A percentile compares a stretch with the other conserved stretches of the same genome.
These are phyloP conservation scores for Chloroclysta siterata DNA, from an alignment of 2,888 invertebrate genomes.

Conservation along the genomic window DNA sequence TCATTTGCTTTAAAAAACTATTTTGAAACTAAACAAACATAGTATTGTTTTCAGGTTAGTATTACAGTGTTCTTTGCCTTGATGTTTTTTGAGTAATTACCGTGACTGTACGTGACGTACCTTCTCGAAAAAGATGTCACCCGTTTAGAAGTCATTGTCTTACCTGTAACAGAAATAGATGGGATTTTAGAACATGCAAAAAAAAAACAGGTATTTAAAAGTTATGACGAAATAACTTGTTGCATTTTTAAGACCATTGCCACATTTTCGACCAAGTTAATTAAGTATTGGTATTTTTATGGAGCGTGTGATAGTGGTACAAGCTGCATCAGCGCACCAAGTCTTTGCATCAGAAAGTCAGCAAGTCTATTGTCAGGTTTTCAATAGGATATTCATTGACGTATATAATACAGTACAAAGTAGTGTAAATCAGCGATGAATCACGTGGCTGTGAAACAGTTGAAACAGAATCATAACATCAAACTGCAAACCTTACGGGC, in stretches of 20 bases:
- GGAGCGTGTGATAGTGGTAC: slow-evolving; percentile 8
- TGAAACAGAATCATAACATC: slow-evolving; percentile 30
- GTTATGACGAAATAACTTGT: not conserved
- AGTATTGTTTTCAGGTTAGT: slow-evolving; percentile 13
- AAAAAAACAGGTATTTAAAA: not conserved
- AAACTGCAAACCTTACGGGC: no score
- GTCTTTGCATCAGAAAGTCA: slow-evolving; percentile 3
- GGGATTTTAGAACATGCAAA: slow-evolving; percentile 42
- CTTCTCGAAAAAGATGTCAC: slow-evolving; percentile 69
- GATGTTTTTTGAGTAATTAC: slow-evolving; percentile 60
- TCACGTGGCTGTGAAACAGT: slow-evolving; percentile 36
- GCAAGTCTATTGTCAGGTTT: slow-evolving; percentile 3
- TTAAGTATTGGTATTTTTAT: slow-evolving; percentile 8
- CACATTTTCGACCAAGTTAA: not conserved
- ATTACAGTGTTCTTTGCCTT: slow-evolving; percentile 5
- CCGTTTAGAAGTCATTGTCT: slow-evolving; percentile 81
- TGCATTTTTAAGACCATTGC: not conserved
- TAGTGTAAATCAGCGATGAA: not conserved
- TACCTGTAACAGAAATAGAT: slow-evolving; percentile 78
- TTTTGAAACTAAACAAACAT: slow-evolving; percentile 31
- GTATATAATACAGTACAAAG: slow-evolving; percentile 6
- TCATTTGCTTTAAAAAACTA: slow-evolving; percentile 60
- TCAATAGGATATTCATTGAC: slow-evolving; percentile 5
- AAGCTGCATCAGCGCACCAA: slow-evolving; percentile 1
- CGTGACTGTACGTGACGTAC: slow-evolving; percentile 64